A percentile compares a stretch with the other conserved stretches of the same genome.
Evolutionary conservation across 2,113 vertebrate genomes (phyloP).

Genomic region (Rhabdornis inornatus): DNA sequence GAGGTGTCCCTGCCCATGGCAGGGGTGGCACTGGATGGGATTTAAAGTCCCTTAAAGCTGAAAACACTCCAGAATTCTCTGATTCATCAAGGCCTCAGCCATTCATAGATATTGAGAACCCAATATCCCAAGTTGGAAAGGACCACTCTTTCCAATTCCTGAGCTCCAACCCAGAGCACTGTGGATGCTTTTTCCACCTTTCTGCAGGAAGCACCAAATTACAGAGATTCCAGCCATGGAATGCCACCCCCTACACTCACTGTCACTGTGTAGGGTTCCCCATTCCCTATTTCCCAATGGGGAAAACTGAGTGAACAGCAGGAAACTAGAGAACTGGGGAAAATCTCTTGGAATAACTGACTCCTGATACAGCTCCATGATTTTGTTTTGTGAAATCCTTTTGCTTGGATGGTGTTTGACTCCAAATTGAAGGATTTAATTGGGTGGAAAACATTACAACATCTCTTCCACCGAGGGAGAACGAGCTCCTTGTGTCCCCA

Average conservation of each 20-base stretch:
- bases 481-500: background rate
- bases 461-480: rapidly evolving
- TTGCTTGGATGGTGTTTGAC: background rate
- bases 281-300: rapidly evolving
- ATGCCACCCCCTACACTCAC: background rate
- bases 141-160: background rate
- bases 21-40: background rate
- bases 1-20: background rate
- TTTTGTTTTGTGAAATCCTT: background rate
- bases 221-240: background rate
- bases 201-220: background rate
- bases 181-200: background rate
- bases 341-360: background rate
- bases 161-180: background rate
- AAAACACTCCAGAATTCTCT: background rate
- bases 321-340: background rate
- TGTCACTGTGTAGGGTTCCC: background rate
- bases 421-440: background rate
- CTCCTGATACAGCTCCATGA: background rate
- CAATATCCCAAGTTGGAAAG: background rate
- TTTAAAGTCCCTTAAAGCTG: background rate
- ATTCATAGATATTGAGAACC: background rate
- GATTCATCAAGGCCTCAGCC: background rate
- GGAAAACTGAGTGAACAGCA: background rate
- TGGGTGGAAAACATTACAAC: background rate